phyloP scores from a whole-genome alignment of 2,888 invertebrate genomes.

The Lasioglossum vierecki region DNA sequence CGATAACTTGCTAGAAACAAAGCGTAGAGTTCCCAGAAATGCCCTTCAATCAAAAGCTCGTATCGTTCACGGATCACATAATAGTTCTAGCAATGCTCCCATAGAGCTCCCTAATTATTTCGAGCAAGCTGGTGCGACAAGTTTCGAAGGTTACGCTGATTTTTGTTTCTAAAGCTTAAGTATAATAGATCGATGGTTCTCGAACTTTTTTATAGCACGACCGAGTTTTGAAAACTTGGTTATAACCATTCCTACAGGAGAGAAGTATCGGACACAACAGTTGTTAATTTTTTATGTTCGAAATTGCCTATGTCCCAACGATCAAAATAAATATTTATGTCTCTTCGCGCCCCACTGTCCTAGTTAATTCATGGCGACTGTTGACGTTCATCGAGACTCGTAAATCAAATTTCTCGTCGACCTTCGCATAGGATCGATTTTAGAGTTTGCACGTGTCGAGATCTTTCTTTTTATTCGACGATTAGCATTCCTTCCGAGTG shows the following conservation, averaged over 20 bases:
- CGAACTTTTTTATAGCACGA: not conserved
- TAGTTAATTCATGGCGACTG: not conserved
- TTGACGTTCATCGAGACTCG: not conserved
- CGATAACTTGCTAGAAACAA: not conserved
- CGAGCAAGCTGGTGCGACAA: not conserved
- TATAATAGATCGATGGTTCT: not conserved
- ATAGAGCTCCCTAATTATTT: not conserved
- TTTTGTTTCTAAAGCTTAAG: not conserved
- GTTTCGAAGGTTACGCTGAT: not conserved
- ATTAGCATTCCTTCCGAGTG: not conserved
- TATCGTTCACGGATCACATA: too few relatives aligned
- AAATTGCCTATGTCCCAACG: not conserved
- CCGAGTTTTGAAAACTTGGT: not conserved
- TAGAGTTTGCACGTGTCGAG: not conserved
- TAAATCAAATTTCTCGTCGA: not conserved
- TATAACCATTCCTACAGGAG: not conserved
- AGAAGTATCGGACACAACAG: not conserved
- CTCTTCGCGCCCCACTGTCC: not conserved
- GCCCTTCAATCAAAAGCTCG: not conserved
- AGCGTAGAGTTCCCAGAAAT: not conserved
- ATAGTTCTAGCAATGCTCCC: not conserved
- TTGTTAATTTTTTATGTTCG: not conserved
- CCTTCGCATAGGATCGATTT: not conserved
- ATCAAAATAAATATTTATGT: not conserved
- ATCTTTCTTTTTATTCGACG: not conserved